A percentile compares a stretch with the other conserved stretches of the same genome.
Evolutionary conservation across 2,888 invertebrate genomes (phyloP).

Genomic region (Amphipoea lucens): DNA sequence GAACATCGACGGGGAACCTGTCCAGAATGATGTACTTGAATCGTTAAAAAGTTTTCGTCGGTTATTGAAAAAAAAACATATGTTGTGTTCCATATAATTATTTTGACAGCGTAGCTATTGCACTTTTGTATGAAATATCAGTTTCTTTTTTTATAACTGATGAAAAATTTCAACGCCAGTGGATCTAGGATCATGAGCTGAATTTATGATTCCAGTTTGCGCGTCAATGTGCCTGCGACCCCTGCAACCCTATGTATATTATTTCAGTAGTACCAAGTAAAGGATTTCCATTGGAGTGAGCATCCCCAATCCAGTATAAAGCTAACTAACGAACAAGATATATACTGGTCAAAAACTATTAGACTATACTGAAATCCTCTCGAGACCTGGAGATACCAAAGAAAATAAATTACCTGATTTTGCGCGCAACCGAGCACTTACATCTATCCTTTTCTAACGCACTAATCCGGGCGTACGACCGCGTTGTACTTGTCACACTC

Average conservation of each 20-base stretch:
- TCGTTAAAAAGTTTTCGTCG: no score
- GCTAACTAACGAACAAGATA: slow-evolving; percentile 65
- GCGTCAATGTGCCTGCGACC: not conserved
- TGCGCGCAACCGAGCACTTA: slow-evolving; percentile 66
- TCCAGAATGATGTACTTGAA: no score
- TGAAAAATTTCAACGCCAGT: no score
- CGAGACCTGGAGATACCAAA: slow-evolving; percentile 65
- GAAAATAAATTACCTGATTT: slow-evolving; percentile 73
- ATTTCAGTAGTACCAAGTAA: slow-evolving; percentile 7
- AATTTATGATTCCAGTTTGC: not conserved
- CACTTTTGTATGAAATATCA: no score
- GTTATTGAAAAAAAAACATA: no score
- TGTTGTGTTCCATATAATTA: no score
- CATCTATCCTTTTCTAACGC: slow-evolving; percentile 73
- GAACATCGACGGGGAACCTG: no score
- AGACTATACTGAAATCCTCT: slow-evolving; percentile 68
- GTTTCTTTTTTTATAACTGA: no score
- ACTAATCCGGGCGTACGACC: slow-evolving; percentile 73
- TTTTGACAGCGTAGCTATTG: no score
- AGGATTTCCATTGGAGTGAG: slow-evolving; percentile 18
- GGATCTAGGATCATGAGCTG: no score
- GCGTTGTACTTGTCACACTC: slow-evolving; percentile 80
- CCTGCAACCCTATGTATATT: not conserved
- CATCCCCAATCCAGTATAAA: slow-evolving; percentile 46
- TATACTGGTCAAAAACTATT: slow-evolving; percentile 74